Evolutionary conservation across 2,888 invertebrate species (phyloP).

Genomic region (Chalcis sispes): DNA sequence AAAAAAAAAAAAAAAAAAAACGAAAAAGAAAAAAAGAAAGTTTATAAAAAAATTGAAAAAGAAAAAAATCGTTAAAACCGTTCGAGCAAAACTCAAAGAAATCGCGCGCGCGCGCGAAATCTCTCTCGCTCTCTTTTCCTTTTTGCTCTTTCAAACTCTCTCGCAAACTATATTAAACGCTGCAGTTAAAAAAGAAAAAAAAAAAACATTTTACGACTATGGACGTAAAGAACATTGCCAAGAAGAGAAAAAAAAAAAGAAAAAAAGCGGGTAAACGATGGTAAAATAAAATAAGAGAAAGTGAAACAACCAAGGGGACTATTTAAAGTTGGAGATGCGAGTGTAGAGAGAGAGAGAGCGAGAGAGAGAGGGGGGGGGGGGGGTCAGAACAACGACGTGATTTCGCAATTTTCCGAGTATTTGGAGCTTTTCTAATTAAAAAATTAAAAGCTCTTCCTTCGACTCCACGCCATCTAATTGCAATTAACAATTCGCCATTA

Average conservation of each 20-base stretch:
- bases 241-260: background rate
- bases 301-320: background rate
- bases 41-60: too few relatives aligned
- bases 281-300: background rate
- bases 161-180: conserved; percentile 23
- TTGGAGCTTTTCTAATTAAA: conserved; percentile 54
- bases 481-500: conserved; percentile 72
- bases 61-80: too few relatives aligned
- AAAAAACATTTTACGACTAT: too few relatives aligned
- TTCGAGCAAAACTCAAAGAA: conserved; percentile 5
- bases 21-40: conserved; percentile 5
- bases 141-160: background rate
- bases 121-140: too few relatives aligned
- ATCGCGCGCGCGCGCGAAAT: background rate
- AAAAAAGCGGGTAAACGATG: background rate
- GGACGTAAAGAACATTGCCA: background rate
- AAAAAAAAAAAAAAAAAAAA: too few relatives aligned
- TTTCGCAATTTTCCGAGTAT: conserved; percentile 42
- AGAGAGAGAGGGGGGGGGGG: background rate
- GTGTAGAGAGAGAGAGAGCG: background rate
- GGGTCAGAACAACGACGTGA: conserved; percentile 15
- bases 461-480: conserved; percentile 71
- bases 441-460: conserved; percentile 57
- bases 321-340: background rate
- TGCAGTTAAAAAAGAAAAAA: conserved; percentile 31